Percentiles rank a stretch among this genome's conserved stretches.
Conservation (phyloP, 2,888 invertebrate species). For the Chrysopilus asiliformis region DNA sequence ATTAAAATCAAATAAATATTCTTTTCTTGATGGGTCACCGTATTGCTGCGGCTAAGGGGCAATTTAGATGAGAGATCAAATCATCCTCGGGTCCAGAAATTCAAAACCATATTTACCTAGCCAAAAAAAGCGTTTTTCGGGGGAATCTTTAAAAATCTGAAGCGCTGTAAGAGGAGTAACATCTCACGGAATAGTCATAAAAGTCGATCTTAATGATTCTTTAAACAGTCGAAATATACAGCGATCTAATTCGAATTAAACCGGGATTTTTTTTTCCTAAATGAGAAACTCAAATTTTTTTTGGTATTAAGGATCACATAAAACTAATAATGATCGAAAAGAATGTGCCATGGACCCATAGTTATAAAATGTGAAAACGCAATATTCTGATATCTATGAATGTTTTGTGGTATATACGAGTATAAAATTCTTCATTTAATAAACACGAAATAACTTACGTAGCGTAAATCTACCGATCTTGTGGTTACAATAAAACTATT, state of each 20-base stretch:
- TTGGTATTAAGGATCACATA: too few species aligned
- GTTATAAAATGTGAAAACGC: too few species aligned
- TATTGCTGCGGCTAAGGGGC: background rate
- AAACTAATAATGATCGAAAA: too few species aligned
- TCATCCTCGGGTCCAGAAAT: background rate
- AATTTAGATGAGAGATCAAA: background rate
- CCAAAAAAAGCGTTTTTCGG: background rate
- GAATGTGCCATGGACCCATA: too few species aligned
- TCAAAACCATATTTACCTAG: background rate
- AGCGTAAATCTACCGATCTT: too few species aligned
- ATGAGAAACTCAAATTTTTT: too few species aligned
- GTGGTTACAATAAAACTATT: too few species aligned
- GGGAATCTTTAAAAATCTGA: background rate
- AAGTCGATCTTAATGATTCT: constrained; percentile 6
- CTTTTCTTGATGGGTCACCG: background rate
- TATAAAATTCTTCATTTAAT: too few species aligned
- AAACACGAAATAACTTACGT: too few species aligned
- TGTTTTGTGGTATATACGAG: too few species aligned
- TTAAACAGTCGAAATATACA: constrained; percentile 8
- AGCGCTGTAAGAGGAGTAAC: background rate
- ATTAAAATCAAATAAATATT: constrained; percentile 12
- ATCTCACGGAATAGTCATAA: constrained; percentile 1
- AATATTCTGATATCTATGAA: too few species aligned
- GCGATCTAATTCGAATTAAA: constrained; percentile 10
- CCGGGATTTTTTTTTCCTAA: too few species aligned